Evolutionary conservation across 1,140 invertebrate species (phyloP).

Genomic region (Trichogramma pretiosum): DNA sequence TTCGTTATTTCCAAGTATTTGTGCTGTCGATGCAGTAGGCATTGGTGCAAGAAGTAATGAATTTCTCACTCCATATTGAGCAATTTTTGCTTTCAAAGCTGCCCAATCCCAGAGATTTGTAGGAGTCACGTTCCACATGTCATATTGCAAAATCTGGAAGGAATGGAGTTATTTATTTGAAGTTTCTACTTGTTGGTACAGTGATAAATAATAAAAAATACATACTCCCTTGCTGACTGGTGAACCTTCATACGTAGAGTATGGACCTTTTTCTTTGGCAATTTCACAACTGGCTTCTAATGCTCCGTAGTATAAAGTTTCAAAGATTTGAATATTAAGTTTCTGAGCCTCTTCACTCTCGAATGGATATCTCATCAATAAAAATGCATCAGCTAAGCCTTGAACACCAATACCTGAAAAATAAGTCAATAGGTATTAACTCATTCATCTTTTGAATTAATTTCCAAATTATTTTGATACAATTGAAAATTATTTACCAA

Average conservation of each 20-base stretch:
- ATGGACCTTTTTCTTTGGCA: slow-evolving; percentile 76
- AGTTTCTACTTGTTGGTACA: not conserved
- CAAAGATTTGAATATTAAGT: slow-evolving; percentile 94
- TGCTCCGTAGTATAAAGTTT: slow-evolving; percentile 96
- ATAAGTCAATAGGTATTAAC: not conserved
- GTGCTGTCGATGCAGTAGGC: slow-evolving; percentile 98
- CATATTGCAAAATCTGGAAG: slow-evolving; percentile 81
- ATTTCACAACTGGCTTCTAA: slow-evolving; percentile 94
- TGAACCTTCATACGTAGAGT: slow-evolving; percentile 83
- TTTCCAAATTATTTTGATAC: too few species aligned
- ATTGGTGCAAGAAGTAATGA: slow-evolving; percentile 93
- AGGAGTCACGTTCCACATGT: slow-evolving; percentile 95
- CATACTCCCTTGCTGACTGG: slow-evolving; percentile 87
- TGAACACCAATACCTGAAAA: slow-evolving; percentile 76
- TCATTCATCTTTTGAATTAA: not conserved
- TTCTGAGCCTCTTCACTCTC: slow-evolving; percentile 75
- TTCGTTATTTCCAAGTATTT: slow-evolving; percentile 98
- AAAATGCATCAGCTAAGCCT: slow-evolving; percentile 93
- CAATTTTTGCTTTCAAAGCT: slow-evolving; percentile 76
- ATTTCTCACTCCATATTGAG: slow-evolving; percentile 86
- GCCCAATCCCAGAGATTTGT: slow-evolving; percentile 86
- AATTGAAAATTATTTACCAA: slow-evolving; percentile 49
- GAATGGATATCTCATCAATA: slow-evolving; percentile 90
- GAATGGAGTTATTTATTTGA: slow-evolving; percentile 7
- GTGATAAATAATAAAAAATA: slow-evolving; percentile 1